Conservation (phyloP, 2,797 vertebrate genomes). For the Acrocephalus scirpaceus region DNA sequence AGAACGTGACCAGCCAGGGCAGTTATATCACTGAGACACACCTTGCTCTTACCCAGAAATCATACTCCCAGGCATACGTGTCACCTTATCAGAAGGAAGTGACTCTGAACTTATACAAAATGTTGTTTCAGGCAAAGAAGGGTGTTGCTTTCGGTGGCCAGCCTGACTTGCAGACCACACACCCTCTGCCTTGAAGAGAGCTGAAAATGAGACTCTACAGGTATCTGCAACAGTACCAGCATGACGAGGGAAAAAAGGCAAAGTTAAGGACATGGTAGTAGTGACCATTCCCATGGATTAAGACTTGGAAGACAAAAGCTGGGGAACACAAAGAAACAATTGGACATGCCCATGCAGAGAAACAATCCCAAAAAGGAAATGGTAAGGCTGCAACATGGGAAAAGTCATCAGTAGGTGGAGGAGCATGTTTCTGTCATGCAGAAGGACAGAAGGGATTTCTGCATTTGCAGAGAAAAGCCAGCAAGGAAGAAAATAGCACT, state of each 20-base stretch:
- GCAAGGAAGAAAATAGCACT: background rate
- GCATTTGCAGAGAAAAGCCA: background rate
- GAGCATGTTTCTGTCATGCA: background rate
- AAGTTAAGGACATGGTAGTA: background rate
- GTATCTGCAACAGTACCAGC: background rate
- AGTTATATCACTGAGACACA: background rate
- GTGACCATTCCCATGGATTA: background rate
- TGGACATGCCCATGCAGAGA: background rate
- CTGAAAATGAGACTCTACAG: background rate
- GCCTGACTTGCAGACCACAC: fast-evolving
- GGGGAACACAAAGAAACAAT: background rate
- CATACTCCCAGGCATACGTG: fast-evolving
- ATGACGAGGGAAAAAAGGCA: background rate
- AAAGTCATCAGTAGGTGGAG: background rate
- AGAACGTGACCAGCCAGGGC: background rate
- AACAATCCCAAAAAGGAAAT: background rate
- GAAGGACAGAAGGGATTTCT: background rate
- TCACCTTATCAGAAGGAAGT: background rate
- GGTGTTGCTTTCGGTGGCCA: background rate
- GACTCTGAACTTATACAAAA: background rate
- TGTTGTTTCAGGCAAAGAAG: background rate
- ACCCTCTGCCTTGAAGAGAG: background rate
- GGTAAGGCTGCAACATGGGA: background rate
- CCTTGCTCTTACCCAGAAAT: background rate
- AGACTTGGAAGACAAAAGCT: background rate